Base-by-base conservation (phyloP, 2,888 invertebrate species). In the Drepana falcataria region DNA sequence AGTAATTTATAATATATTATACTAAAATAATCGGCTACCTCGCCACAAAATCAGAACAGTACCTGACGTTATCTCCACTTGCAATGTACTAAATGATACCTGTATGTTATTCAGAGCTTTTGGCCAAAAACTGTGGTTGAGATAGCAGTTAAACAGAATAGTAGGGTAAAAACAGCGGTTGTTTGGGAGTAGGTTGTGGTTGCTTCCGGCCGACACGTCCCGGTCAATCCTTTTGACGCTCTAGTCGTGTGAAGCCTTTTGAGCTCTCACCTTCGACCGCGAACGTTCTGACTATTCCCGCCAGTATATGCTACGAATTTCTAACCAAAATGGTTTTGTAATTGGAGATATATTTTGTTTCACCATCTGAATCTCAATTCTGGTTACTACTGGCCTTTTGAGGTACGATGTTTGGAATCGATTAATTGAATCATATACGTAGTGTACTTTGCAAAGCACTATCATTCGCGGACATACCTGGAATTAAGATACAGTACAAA, bases 201-300 rank as follows among this genome's bases (percentile, higher is more conserved):
- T 64, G 60, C 40, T 40, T 7, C 51, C 51, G 33, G 40, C 73
- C 69, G 75, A 81, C 83, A 73, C 76, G 80, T 78, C 77, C 78
- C 83, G 81, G 86, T 83, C 85, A 83, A 81, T 79, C 85, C 84
- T 83, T 86, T 85, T 82, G 83, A 83, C 80, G 79, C 74, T 76
- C 75, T 65, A 66, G 53, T 66, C 69, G 83, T 81, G 84, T 79
- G 83, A 85, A 73, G 77, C 80, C 85, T 85, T 90, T 87, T 87
- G 86, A 87, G 75, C 83, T 87, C 81, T 79, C 87, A 87, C 87
- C 88, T 87, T 73, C 69, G 65, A 84, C 89, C 89, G 80, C 89
- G 88, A 87, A 86, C 83, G 80, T 81, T 86, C 77, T 82, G 78
- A 77, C 75, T 74, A 78, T 79, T 77, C 40, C 81, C 72, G 71